Percentiles rank a stretch among this genome's conserved stretches.
Evolutionary conservation across 2,888 invertebrate genomes (phyloP).

Genomic region (Altica lythri): DNA sequence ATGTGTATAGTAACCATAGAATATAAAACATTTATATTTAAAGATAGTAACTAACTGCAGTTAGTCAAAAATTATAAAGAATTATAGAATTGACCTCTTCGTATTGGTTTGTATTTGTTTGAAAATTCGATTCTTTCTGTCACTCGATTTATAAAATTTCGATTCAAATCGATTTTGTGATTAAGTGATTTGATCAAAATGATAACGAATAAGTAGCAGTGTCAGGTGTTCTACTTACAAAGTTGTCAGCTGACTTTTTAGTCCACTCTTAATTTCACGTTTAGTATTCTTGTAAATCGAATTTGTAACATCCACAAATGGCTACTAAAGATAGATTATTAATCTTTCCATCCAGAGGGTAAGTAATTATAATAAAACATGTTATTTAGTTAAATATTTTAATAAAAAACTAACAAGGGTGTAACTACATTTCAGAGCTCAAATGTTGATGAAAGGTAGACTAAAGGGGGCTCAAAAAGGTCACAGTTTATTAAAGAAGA

Average conservation of each 20-base stretch:
- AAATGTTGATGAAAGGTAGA: slow-evolving; percentile 96
- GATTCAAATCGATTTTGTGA: too few species aligned
- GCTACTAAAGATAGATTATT: slow-evolving; percentile 90
- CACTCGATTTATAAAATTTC: too few species aligned
- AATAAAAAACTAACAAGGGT: slow-evolving; percentile 47
- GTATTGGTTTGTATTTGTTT: too few species aligned
- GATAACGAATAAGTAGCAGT: too few species aligned
- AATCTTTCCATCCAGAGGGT: slow-evolving; percentile 95
- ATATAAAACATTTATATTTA: too few species aligned
- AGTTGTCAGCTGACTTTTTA: slow-evolving; percentile 24
- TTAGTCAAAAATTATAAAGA: too few species aligned
- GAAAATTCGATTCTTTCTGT: too few species aligned
- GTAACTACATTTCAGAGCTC: slow-evolving; percentile 73
- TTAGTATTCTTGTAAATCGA: too few species aligned
- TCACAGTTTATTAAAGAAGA: slow-evolving; percentile 97
- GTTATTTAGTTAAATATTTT: slow-evolving; percentile 7
- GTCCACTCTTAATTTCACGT: slow-evolving; percentile 1
- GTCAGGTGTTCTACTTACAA: slow-evolving; percentile 14
- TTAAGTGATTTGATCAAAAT: too few species aligned
- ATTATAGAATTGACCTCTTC: too few species aligned
- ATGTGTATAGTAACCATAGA: too few species aligned
- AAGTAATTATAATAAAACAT: slow-evolving; percentile 57
- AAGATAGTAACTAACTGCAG: too few species aligned
- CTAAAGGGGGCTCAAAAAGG: slow-evolving; percentile 98
- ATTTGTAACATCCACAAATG: slow-evolving; percentile 52